Conservation (phyloP, 2,888 invertebrate species). For the Tryphoninae sp. region DNA sequence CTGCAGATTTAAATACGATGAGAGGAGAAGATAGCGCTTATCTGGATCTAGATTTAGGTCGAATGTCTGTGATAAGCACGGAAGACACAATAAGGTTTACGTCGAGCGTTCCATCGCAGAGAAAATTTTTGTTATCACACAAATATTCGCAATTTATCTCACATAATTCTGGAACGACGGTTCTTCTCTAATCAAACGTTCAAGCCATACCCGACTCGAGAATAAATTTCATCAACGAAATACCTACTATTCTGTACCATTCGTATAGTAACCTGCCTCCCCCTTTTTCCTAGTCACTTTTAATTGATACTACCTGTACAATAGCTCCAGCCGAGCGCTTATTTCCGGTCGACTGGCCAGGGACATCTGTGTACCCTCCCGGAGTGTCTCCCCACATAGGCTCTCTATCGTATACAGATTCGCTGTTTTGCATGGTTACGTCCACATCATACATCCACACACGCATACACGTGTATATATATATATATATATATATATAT, state of each 20-base stretch:
- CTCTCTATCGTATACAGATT: constrained; percentile 10
- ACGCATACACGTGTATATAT: too few relatives aligned
- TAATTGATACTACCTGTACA: constrained; percentile 66
- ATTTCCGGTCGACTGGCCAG: constrained; percentile 73
- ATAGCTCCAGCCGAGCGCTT: constrained; percentile 70
- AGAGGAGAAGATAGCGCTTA: too few relatives aligned
- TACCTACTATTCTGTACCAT: constrained; percentile 32
- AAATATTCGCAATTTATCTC: not conserved
- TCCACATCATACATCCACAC: not conserved
- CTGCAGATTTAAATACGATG: too few relatives aligned
- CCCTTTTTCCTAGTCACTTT: constrained; percentile 52
- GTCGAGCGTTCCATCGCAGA: too few relatives aligned
- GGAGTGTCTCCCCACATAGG: constrained; percentile 44
- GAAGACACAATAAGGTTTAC: too few relatives aligned
- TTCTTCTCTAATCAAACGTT: not conserved
- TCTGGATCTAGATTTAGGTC: too few relatives aligned
- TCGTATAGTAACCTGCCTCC: constrained; percentile 12
- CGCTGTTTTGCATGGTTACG: constrained; percentile 12
- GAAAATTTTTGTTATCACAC: too few relatives aligned
- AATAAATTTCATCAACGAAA: constrained; percentile 19
- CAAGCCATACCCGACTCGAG: not conserved
- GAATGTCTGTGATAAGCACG: too few relatives aligned
- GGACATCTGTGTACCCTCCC: constrained; percentile 64
- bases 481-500: constrained; percentile 10
- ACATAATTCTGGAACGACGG: not conserved